phyloP scores from a whole-genome alignment of 2,113 vertebrate species.

The Dipodomys ordii region DNA sequence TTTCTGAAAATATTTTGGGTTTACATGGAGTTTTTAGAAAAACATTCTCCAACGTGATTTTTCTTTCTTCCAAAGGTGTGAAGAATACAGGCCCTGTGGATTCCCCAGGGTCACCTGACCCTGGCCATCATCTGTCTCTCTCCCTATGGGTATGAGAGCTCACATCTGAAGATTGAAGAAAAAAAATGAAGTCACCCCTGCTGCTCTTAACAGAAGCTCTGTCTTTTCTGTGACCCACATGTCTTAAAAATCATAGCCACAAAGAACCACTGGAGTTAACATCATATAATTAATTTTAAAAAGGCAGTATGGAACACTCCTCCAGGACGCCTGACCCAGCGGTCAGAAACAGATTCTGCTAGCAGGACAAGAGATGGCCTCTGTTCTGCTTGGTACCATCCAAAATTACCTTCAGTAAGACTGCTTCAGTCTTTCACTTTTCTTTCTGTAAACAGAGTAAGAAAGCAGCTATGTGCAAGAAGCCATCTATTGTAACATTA shows the following conservation, averaged over 20 bases:
- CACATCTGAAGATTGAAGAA: not conserved
- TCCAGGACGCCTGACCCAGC: not conserved
- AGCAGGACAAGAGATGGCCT: not conserved
- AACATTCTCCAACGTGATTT: conserved; percentile 21
- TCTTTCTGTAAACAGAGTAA: conserved; percentile 2
- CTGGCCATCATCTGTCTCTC: not conserved
- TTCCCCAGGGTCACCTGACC: not conserved
- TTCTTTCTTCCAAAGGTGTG: not conserved
- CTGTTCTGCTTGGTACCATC: not conserved
- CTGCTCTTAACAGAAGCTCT: not conserved
- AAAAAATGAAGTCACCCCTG: not conserved
- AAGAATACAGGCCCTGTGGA: too few relatives aligned
- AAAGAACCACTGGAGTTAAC: not conserved
- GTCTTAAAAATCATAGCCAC: not conserved
- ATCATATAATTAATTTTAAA: not conserved
- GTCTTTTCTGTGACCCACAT: not conserved
- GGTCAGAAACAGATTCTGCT: not conserved
- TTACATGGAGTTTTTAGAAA: not conserved
- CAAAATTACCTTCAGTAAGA: not conserved
- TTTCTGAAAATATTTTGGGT: conserved; percentile 23
- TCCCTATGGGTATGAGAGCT: not conserved
- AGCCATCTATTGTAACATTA: not conserved
- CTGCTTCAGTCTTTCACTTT: not conserved
- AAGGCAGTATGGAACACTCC: not conserved
- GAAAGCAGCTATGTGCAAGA: not conserved